A percentile compares a stretch with the other conserved stretches of the same genome.
Conservation (phyloP, 2,797 vertebrate genomes). For the Enteromius viviparus region DNA sequence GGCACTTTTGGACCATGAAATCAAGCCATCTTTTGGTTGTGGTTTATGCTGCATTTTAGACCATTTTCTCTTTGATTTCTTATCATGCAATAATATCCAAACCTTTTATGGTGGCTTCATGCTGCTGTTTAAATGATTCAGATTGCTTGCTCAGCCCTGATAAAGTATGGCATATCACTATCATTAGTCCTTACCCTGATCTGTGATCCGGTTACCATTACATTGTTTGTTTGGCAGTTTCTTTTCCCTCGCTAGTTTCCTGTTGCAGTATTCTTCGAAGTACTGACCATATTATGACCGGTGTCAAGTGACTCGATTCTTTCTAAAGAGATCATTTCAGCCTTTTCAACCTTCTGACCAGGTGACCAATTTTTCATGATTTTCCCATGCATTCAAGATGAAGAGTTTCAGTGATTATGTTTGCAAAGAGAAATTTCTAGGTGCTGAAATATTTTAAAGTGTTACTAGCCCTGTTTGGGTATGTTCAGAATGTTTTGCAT, state of each 20-base stretch:
- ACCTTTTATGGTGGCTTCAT: not conserved
- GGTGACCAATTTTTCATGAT: not conserved
- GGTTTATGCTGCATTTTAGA: not conserved
- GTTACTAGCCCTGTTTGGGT: not conserved
- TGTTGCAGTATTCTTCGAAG: not conserved
- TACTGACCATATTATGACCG: not conserved
- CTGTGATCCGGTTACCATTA: constrained; percentile 11
- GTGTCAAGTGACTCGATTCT: constrained; percentile 11
- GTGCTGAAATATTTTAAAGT: not conserved
- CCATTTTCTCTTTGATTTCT: not conserved
- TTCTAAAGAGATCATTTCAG: not conserved
- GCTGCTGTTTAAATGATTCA: constrained; percentile 13
- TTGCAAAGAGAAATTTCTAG: not conserved
- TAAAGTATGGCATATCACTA: not conserved
- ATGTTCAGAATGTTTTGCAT: too few species aligned
- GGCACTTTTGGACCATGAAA: not conserved
- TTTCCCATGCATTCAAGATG: not conserved
- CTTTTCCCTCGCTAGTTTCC: constrained; percentile 20
- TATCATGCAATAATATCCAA: not conserved
- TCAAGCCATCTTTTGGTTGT: not conserved
- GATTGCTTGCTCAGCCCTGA: not conserved
- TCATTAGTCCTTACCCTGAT: not conserved
- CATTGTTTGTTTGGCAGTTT: constrained; percentile 27
- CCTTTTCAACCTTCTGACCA: not conserved
- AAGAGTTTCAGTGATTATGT: not conserved